Evolutionary conservation across 2,888 invertebrate genomes (phyloP).

Genomic region (Ptilodon capucinus): DNA sequence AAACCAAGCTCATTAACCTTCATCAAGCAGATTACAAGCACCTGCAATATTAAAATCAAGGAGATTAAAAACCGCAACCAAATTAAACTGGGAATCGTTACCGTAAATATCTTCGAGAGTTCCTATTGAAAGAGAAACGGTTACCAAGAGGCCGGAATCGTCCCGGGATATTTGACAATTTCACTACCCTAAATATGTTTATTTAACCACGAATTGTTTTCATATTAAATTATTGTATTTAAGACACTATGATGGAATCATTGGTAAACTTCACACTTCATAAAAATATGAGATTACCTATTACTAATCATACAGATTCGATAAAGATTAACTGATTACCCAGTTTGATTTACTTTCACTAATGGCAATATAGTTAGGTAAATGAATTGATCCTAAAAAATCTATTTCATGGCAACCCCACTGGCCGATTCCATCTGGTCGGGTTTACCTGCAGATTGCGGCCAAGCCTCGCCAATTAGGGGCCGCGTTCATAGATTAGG

Average conservation of each 20-base stretch:
- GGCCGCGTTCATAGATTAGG: constrained; percentile 30
- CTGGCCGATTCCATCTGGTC: constrained; percentile 33
- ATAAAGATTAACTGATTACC: no score
- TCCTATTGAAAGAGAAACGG: background rate
- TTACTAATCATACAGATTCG: no score
- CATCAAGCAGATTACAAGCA: constrained; percentile 26
- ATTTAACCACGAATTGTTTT: no score
- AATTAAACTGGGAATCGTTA: constrained; percentile 13
- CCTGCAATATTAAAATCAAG: constrained; percentile 20
- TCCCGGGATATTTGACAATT: background rate
- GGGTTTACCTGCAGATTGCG: constrained; percentile 43
- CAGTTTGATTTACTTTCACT: no score
- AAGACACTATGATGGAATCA: no score
- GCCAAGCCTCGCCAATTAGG: constrained; percentile 38
- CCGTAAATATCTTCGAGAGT: background rate
- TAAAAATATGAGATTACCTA: no score
- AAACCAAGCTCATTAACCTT: constrained; percentile 26
- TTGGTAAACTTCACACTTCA: no score
- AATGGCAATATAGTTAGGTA: no score
- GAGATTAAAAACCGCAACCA: constrained; percentile 33
- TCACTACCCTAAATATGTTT: background rate
- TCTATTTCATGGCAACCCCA: background rate
- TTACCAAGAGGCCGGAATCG: background rate
- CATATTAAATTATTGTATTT: background rate
- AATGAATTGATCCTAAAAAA: background rate